Base-by-base conservation (phyloP, 2,797 vertebrate species). In the Fratercula arctica region DNA sequence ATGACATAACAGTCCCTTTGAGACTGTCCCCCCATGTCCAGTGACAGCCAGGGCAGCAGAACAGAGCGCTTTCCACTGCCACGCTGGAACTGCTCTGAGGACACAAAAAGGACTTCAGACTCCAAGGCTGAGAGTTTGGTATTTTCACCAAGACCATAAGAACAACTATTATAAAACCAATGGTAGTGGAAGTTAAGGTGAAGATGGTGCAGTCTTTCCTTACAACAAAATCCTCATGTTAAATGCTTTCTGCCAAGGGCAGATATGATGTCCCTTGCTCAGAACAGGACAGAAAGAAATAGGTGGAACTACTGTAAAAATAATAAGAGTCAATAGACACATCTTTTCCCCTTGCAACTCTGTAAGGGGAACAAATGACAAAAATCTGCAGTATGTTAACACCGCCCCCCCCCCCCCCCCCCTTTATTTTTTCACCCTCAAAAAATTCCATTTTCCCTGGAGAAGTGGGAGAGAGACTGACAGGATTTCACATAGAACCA, bases 401-500 rank as follows among this genome's bases (percentile, higher is more conserved):
- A 17, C 35, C 35, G 35, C 35, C 9, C 17, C 17, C 43, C 19
- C 21, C 35, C 9, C 17, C 17, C 43, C 19, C 21, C 9, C 2
- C 18, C 3, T 0, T 1, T 31, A 63, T 57, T 51, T 25, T 10
- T 6, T 39, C 60, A 57, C 75, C 63, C 86, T n/a, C 2, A 2
- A 33, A 41, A 96, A 91, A 90, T 85, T 95, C 95, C 63, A 25
- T 9, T 90, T 97, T 96, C 84, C 90, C 86, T 45, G 15, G 68
- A 94, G 81, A 77, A 87, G 74, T 67, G 91, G 93, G 90, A 84
- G 72, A 86, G 76, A 84, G 51, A 76, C 75, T 94, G 63, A 80
- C 63, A 94, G 60, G 74, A 73, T 94, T 94, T 94, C 90, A 95
- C 86, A 91, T 4, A 80, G 70, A 96, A 93, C 81, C 90, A 56